Evolutionary conservation across 2,113 vertebrate species (phyloP), one percentile per base, ranked within the genome.

Genomic region (Stegastes partitus): DNA sequence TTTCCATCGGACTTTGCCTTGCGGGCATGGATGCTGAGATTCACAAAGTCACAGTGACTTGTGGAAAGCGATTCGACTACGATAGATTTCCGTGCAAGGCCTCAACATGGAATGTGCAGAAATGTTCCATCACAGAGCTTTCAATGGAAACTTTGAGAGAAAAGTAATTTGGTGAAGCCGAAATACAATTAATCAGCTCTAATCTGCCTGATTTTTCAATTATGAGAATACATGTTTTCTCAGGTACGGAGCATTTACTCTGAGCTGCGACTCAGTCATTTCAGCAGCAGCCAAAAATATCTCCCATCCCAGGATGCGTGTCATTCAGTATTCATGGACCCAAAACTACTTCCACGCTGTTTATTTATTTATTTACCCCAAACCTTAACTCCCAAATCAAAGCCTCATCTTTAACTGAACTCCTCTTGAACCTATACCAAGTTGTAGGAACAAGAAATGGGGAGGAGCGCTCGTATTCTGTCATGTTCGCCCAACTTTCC

Each of bases 361-460:
- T 64, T 61, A 56, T 75, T 68, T 45, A 59, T 85, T 53, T 57
- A 82, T 68, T 76, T 59, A 56, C 74, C 15, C 71, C 25, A 47
- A 68, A 85, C 69, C 31, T 61, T 74, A 83, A 50, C 61, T 88
- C 57, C 34, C 18, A 83, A 75, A 83, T 75, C 65, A 78, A 83
- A 86, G 69, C 47, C 11, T 66, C 34, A 64, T 73, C 53, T 70
- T 63, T 57, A n/a, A 83, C 68, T 81, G 72, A 83, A 90, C 87
- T 82, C 50, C 19, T 74, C 19, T 71, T 87, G 81, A 87, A 88
- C 87, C 55, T 54, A 39, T 64, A 56, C 45, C 21, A 57, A 69
- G 71, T 53, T 65, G 53, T 69, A 76, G 39, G 55, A 79, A 74
- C 15, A 64, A 66, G n/a, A 73, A 19, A 68, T 2, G 18, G 22